These are phyloP conservation scores for Argyra leucocephala DNA, from an alignment of 2,888 invertebrate species.

Conservation along the genomic window DNA sequence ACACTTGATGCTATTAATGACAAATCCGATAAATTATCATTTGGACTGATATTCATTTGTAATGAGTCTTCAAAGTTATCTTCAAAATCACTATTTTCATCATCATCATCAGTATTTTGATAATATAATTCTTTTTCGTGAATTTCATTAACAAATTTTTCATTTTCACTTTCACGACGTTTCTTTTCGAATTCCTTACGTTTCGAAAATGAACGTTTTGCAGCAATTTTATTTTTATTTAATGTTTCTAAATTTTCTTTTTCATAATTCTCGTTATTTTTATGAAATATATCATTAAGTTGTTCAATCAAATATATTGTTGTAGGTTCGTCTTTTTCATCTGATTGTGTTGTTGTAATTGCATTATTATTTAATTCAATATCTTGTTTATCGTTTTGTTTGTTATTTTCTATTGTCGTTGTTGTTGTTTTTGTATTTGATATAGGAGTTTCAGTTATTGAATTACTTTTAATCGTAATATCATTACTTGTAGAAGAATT, in stretches of 20 bases:
- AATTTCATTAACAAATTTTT: slow-evolving; percentile 16
- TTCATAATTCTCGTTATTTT: slow-evolving; percentile 14
- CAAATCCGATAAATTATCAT: neutral
- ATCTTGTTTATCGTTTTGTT: neutral
- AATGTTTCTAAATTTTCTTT: neutral
- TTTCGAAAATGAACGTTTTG: slow-evolving; percentile 19
- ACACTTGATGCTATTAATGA: neutral
- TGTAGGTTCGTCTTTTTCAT: too few relatives aligned
- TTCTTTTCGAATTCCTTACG: slow-evolving; percentile 20
- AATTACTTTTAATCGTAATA: neutral
- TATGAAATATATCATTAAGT: slow-evolving; percentile 8
- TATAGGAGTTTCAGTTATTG: too few relatives aligned
- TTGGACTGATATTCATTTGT: neutral
- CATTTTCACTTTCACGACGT: slow-evolving; percentile 16
- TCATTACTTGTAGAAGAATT: neutral
- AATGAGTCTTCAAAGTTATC: neutral
- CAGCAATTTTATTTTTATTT: neutral
- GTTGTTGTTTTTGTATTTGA: neutral
- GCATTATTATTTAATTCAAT: neutral
- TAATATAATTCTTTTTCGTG: slow-evolving; percentile 10
- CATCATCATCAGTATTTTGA: slow-evolving; percentile 14
- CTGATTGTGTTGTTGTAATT: slow-evolving; percentile 2
- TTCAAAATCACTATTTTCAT: slow-evolving; percentile 9
- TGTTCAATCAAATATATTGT: slow-evolving; percentile 11
- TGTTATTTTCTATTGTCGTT: neutral